Percentiles rank a stretch among this genome's conserved stretches.
These are phyloP conservation scores for Neosalanx taihuensis DNA, from an alignment of 2,797 vertebrate genomes.

Conservation along the genomic window DNA sequence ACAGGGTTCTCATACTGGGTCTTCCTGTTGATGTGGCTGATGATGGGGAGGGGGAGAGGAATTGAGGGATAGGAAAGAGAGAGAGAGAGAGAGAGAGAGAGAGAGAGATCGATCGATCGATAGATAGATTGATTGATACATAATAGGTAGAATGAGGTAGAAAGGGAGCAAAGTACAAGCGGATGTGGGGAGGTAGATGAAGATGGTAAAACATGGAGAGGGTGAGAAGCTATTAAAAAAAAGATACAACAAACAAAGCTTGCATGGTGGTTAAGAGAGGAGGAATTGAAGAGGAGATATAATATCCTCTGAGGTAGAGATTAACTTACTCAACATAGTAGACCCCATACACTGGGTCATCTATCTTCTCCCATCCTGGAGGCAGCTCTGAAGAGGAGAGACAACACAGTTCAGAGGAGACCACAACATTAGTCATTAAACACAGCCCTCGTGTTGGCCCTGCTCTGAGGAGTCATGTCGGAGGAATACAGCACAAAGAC, in stretches of 20 bases:
- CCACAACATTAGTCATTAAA: constrained; percentile 8
- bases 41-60: constrained; percentile 8
- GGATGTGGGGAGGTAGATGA: background rate
- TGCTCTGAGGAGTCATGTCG: background rate
- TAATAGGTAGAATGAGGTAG: background rate
- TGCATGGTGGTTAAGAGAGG: background rate
- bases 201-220: background rate
- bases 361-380: constrained; percentile 98
- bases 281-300: constrained; percentile 10
- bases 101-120: background rate
- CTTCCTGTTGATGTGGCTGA: constrained; percentile 97
- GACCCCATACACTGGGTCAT: constrained; percentile 96
- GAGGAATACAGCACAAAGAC: background rate
- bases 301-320: constrained; percentile 13
- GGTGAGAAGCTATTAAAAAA: background rate
- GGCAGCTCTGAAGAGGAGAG: constrained; percentile 84
- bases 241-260: constrained; percentile 5
- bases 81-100: constrained; percentile 1
- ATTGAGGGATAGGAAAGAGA: background rate
- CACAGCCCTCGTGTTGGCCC: background rate
- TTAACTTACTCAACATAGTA: constrained; percentile 99
- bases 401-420: constrained; percentile 11
- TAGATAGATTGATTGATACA: constrained; percentile 12
- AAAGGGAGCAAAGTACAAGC: constrained; percentile 3
- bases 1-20: constrained; percentile 98